Percentiles rank a stretch among this genome's conserved stretches.
Conservation (phyloP, 2,797 vertebrate genomes). For the Sebastes jordani region DNA sequence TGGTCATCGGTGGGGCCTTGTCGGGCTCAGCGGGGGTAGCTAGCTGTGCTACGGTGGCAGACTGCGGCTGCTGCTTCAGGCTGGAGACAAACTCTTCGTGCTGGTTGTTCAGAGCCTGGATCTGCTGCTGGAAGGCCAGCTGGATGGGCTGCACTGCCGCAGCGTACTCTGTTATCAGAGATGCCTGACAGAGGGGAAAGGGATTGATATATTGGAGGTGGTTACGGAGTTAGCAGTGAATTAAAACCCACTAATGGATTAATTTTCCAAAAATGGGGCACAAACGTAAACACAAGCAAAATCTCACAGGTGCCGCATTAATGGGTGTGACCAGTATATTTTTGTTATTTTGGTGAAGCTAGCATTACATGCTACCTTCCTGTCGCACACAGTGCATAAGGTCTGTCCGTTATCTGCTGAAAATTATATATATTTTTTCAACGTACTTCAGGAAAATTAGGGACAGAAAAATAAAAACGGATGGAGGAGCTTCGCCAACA, state of each 20-base stretch:
- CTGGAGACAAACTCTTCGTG: conserved; percentile 93
- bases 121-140: conserved; percentile 96
- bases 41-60: conserved; percentile 65
- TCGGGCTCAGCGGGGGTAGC: conserved; percentile 68
- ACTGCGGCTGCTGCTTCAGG: conserved; percentile 83
- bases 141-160: conserved; percentile 93
- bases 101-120: conserved; percentile 92
- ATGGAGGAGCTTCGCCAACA: no score
- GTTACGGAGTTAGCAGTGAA: not conserved
- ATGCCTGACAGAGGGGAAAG: conserved; percentile 82
- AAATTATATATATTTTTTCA: no score
- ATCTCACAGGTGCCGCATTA: not conserved
- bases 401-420: no score
- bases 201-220: not conserved
- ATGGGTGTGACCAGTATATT: not conserved
- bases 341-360: not conserved
- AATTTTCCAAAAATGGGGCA: not conserved
- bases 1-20: conserved; percentile 55
- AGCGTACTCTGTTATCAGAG: conserved; percentile 92
- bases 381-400: no score
- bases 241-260: not conserved
- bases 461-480: no score
- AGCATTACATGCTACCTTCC: no score
- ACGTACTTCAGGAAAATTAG: no score
- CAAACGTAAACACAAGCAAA: not conserved